Percentiles rank a stretch among this genome's conserved stretches.
These are phyloP conservation scores for Ormyrus nitidulus DNA, from an alignment of 2,888 invertebrate genomes.

Conservation along the genomic window DNA sequence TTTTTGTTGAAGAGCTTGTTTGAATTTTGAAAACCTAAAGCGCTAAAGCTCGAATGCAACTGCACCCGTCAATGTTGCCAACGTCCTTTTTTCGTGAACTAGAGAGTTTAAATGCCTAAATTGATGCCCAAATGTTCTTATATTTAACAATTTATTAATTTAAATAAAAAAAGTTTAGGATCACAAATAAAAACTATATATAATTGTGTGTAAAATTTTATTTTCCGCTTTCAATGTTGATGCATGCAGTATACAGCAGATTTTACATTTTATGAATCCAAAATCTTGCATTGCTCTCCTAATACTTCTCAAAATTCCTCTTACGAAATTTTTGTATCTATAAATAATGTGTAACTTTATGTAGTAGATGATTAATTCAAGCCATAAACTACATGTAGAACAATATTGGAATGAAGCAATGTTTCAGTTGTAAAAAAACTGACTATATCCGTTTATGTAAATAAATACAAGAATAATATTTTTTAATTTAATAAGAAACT, in stretches of 20 bases:
- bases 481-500: conserved; percentile 33
- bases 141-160: too few species aligned
- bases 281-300: conserved; percentile 30
- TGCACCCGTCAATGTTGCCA: too few species aligned
- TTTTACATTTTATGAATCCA: conserved; percentile 49
- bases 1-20: too few species aligned
- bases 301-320: conserved; percentile 35
- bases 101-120: too few species aligned
- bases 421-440: conserved; percentile 27
- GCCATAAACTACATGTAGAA: conserved; percentile 24
- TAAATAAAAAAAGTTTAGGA: not conserved
- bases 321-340: conserved; percentile 12
- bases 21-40: too few species aligned
- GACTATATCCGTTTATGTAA: conserved; percentile 19
- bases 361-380: conserved; percentile 21
- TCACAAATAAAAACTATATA: not conserved
- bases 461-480: conserved; percentile 44
- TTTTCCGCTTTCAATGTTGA: conserved; percentile 60
- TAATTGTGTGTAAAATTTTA: conserved; percentile 62
- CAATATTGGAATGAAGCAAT: conserved; percentile 20
- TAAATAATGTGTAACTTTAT: conserved; percentile 28
- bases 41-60: too few species aligned
- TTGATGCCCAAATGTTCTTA: not conserved
- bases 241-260: conserved; percentile 62
- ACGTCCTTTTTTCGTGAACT: too few species aligned